Percentiles rank a stretch among this genome's conserved stretches.
These are phyloP conservation scores for Eudasyphora cyanicolor DNA, from an alignment of 2,888 invertebrate genomes.

Conservation along the genomic window DNA sequence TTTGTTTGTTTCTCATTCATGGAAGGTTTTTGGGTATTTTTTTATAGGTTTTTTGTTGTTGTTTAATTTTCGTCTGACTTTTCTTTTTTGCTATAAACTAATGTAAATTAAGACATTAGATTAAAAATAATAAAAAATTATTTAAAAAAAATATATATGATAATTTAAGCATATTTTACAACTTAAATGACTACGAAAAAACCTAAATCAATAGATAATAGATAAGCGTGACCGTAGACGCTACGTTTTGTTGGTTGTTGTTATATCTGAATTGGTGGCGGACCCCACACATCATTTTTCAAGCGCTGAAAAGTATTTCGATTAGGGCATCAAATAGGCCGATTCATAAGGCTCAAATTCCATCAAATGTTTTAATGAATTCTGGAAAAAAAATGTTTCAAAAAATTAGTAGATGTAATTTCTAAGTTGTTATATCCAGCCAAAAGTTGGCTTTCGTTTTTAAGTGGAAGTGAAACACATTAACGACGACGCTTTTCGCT, in stretches of 20 bases:
- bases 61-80: conserved; percentile 49
- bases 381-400: conserved; percentile 48
- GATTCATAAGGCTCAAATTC: conserved; percentile 17
- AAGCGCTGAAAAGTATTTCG: neutral
- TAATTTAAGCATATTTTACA: conserved; percentile 68
- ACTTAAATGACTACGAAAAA: conserved; percentile 62
- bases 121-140: conserved; percentile 50
- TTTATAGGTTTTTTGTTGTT: conserved; percentile 9
- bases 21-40: conserved; percentile 7
- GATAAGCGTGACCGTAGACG: conserved; percentile 49
- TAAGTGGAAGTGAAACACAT: too few relatives aligned
- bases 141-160: conserved; percentile 55
- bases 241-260: conserved; percentile 36
- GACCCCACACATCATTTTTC: neutral
- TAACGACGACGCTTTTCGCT: too few relatives aligned
- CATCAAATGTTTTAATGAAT: conserved; percentile 33
- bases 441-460: too few relatives aligned
- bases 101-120: conserved; percentile 56
- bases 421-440: too few relatives aligned
- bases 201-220: conserved; percentile 50
- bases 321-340: neutral
- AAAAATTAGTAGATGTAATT: too few relatives aligned
- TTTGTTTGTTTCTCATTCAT: neutral
- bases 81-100: conserved; percentile 46
- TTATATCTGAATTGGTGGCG: conserved; percentile 2